phyloP scores from a whole-genome alignment of 2,888 invertebrate species.

The Cantharis rufa region DNA sequence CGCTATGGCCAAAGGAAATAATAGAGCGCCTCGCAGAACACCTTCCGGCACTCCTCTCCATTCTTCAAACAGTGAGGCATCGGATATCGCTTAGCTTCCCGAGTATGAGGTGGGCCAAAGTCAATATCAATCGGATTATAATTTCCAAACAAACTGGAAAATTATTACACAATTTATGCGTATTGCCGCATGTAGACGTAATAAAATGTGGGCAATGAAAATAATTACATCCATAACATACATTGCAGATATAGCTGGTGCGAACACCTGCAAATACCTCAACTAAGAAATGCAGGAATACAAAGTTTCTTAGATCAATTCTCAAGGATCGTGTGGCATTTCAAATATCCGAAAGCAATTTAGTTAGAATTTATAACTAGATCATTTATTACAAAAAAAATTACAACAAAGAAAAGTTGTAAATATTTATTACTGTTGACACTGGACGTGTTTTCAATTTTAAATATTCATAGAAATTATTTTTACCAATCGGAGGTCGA shows the following conservation, averaged over 20 bases:
- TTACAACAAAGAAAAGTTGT: neutral
- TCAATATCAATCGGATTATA: neutral
- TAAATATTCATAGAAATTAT: neutral
- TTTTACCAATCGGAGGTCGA: neutral
- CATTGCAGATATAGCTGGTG: neutral
- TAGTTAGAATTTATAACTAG: neutral
- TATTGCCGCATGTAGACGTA: neutral
- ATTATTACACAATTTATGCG: neutral
- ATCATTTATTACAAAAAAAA: neutral
- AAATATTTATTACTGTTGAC: neutral
- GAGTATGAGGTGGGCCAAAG: no score
- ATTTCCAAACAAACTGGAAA: neutral
- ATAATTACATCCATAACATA: neutral
- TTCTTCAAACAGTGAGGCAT: neutral
- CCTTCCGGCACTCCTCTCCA: neutral
- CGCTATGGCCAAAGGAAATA: no score
- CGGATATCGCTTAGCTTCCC: no score
- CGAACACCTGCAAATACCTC: neutral
- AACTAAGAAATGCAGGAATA: neutral
- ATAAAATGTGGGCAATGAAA: neutral
- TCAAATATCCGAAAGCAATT: constrained; percentile 1
- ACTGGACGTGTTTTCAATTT: neutral
- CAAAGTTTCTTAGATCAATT: neutral
- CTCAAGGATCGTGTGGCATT: constrained; percentile 1
- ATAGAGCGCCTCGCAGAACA: neutral